Percentiles rank a stretch among this genome's conserved stretches.
Conservation (phyloP, 2,888 invertebrate species). For the Limnephilus lunatus region DNA sequence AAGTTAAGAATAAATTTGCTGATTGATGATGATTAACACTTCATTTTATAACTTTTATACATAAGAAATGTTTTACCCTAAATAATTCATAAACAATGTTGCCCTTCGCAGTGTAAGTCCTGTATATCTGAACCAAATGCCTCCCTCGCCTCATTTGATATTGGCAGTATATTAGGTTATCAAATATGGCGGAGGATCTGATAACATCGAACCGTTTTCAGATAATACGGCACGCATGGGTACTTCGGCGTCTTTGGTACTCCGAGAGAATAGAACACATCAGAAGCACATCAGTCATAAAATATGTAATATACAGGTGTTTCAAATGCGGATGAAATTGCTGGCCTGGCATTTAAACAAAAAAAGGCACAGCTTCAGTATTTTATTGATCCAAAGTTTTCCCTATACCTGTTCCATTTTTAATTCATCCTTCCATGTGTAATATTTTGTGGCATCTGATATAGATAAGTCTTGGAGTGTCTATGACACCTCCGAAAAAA, state of each 20-base stretch:
- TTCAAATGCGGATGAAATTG: not conserved
- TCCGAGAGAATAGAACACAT: not conserved
- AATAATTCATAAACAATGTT: not conserved
- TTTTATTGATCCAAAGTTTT: not conserved
- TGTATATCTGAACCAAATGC: constrained; percentile 13
- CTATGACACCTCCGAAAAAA: too few species aligned
- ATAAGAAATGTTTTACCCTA: not conserved
- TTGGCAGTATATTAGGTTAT: constrained; percentile 26
- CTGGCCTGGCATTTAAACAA: not conserved
- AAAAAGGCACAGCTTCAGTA: not conserved
- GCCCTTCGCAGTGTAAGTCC: not conserved
- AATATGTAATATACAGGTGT: not conserved
- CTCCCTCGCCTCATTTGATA: constrained; percentile 25
- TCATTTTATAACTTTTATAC: not conserved
- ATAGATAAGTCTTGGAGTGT: too few species aligned
- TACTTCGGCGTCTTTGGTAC: not conserved
- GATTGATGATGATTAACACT: not conserved
- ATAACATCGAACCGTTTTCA: constrained; percentile 35
- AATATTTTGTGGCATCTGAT: not conserved
- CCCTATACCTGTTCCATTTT: not conserved
- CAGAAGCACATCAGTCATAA: not conserved
- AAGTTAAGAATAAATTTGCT: not conserved
- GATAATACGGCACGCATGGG: not conserved
- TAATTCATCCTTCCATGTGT: not conserved
- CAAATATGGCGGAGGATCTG: constrained; percentile 41